Conservation (phyloP, 2,797 vertebrate genomes). For the Pipistrellus pipistrellus region DNA sequence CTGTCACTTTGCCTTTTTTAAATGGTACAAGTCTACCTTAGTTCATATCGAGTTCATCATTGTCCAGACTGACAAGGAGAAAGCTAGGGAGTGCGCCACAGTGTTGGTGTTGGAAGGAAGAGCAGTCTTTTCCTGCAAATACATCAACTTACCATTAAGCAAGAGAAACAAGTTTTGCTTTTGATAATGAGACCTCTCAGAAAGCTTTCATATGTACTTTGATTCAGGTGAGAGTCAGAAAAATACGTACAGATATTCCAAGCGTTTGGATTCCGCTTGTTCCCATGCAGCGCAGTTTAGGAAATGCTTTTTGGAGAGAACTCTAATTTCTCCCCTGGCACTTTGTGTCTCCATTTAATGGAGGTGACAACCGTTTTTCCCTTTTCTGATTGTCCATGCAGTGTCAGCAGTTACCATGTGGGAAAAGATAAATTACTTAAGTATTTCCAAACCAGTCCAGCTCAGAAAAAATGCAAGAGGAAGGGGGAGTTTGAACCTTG, state of each 20-base stretch:
- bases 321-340: background rate
- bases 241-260: background rate
- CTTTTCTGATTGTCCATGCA: background rate
- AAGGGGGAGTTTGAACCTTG: background rate
- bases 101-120: background rate
- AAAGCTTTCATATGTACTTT: background rate
- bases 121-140: background rate
- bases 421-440: background rate
- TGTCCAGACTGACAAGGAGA: background rate
- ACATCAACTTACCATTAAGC: constrained; percentile 21
- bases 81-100: background rate
- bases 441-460: background rate
- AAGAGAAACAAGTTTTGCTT: constrained; percentile 1
- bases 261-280: background rate
- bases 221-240: background rate
- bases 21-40: background rate
- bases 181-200: background rate
- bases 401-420: background rate
- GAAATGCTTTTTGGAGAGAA: background rate
- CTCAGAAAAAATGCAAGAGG: constrained; percentile 34
- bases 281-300: background rate
- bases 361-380: background rate
- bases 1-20: background rate
- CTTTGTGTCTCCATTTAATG: background rate
- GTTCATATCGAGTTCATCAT: background rate